A percentile compares a stretch with the other conserved stretches of the same genome.
phyloP scores from a whole-genome alignment of 2,888 invertebrate genomes.

The Cataglyphis livida region DNA sequence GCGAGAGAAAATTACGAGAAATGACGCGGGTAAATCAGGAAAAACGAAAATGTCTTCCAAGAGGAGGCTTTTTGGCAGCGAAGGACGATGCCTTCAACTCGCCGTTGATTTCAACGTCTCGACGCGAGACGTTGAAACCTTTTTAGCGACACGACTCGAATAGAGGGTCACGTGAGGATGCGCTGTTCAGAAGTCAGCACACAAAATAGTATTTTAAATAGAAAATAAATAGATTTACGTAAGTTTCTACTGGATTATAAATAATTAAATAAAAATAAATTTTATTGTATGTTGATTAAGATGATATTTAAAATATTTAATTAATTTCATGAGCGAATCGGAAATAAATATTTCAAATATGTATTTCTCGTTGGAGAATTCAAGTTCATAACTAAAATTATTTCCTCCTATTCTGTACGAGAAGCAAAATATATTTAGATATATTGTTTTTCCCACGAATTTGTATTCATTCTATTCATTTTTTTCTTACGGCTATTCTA shows the following conservation, averaged over 20 bases:
- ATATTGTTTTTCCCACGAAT: neutral
- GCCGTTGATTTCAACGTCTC: constrained; percentile 34
- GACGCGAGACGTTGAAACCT: neutral
- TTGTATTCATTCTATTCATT: neutral
- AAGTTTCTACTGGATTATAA: neutral
- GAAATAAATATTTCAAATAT: neutral
- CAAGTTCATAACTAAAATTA: neutral
- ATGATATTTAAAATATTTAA: too few relatives aligned
- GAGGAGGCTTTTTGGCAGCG: constrained; percentile 32
- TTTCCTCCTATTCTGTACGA: neutral
- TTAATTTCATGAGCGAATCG: too few relatives aligned
- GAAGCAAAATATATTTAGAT: neutral
- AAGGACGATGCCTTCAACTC: constrained; percentile 34
- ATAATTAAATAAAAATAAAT: neutral
- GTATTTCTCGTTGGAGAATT: neutral
- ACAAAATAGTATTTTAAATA: neutral
- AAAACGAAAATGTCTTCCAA: constrained; percentile 19
- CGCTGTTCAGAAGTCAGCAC: neutral
- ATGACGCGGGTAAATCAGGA: constrained; percentile 19
- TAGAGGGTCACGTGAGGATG: constrained; percentile 25
- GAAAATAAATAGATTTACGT: neutral
- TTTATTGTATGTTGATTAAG: too few relatives aligned
- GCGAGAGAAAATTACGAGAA: constrained; percentile 29
- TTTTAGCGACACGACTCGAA: constrained; percentile 13
- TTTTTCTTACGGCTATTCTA: neutral